phyloP scores from a whole-genome alignment of 2,797 vertebrate species.

The Hyperoplus immaculatus region DNA sequence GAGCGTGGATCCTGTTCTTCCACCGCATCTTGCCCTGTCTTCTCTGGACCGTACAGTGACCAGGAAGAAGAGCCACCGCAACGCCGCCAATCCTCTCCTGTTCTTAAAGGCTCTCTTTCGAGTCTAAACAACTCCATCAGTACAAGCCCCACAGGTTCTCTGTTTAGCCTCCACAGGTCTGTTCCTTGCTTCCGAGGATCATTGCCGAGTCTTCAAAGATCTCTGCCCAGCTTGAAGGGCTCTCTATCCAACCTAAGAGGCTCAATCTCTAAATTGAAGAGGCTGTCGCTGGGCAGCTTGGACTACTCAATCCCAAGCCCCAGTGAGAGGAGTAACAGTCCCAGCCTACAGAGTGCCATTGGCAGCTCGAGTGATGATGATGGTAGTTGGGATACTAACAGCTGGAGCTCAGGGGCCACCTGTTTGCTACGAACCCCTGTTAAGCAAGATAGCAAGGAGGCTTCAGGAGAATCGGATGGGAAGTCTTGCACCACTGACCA shows the following conservation, averaged over 20 bases:
- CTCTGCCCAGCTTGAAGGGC: conserved; percentile 59
- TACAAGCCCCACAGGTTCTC: conserved; percentile 56
- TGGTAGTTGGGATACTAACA: conserved; percentile 87
- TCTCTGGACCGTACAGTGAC: conserved; percentile 79
- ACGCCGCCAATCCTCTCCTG: conserved; percentile 77
- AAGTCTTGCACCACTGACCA: conserved; percentile 47
- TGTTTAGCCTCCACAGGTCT: conserved; percentile 61
- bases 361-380: conserved; percentile 82
- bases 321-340: conserved; percentile 67
- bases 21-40: conserved; percentile 82
- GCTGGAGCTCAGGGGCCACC: conserved; percentile 85
- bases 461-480: conserved; percentile 62
- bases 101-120: conserved; percentile 73
- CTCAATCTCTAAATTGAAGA: conserved; percentile 66
- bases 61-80: conserved; percentile 71
- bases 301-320: conserved; percentile 54
- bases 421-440: conserved; percentile 82
- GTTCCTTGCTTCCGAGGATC: conserved; percentile 65
- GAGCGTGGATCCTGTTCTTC: conserved; percentile 82
- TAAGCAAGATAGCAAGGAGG: conserved; percentile 78
- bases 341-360: conserved; percentile 65
- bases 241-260: conserved; percentile 70
- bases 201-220: conserved; percentile 61
- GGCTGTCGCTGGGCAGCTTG: conserved; percentile 65
- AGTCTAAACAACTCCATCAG: conserved; percentile 59